A percentile compares a stretch with the other conserved stretches of the same genome.
These are phyloP conservation scores for Thysanoteuthis rhombus DNA, from an alignment of 2,888 invertebrate genomes.

Conservation along the genomic window DNA sequence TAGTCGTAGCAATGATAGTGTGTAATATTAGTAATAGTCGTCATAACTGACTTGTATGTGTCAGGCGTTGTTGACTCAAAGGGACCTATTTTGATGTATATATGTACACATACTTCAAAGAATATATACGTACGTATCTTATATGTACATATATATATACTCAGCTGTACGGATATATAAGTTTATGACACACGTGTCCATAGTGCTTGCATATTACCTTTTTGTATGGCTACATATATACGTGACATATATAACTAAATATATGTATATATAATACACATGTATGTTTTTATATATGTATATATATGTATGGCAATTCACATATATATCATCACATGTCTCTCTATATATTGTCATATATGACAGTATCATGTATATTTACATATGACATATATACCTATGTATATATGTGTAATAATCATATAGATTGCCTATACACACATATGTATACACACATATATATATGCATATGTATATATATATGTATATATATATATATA, in stretches of 20 bases:
- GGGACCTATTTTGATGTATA: conserved; percentile 12
- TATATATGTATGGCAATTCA: neutral
- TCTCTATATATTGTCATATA: neutral
- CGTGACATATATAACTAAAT: neutral
- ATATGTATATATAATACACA: neutral
- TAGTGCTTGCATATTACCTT: too few species aligned
- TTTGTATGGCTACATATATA: neutral
- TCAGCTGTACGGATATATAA: neutral
- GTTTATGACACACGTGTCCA: too few species aligned
- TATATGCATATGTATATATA: too few species aligned
- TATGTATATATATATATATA: neutral
- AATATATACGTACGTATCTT: neutral
- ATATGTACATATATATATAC: conserved; percentile 1
- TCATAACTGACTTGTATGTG: neutral
- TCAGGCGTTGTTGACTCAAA: neutral
- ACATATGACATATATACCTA: neutral
- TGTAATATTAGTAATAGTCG: neutral
- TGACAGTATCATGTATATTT: neutral
- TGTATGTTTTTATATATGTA: too few species aligned
- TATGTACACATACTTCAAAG: neutral
- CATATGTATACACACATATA: neutral
- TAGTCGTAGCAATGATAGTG: neutral
- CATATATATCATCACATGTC: neutral
- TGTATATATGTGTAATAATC: neutral
- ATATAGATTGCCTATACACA: neutral